These are phyloP conservation scores for Meiosimyza platycephala DNA, from an alignment of 2,888 invertebrate genomes.

Conservation along the genomic window DNA sequence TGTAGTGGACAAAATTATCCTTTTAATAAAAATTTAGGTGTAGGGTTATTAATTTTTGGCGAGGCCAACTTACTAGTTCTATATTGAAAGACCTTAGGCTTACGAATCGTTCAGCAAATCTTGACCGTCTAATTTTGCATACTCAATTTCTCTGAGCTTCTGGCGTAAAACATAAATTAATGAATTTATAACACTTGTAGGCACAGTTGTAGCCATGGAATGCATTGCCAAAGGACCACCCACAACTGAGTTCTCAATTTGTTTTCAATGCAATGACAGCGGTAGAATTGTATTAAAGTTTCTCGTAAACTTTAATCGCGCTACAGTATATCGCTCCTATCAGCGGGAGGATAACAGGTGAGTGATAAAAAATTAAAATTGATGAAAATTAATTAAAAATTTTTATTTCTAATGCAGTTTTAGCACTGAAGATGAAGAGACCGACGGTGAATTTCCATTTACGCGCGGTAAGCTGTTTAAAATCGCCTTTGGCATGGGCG, in stretches of 20 bases:
- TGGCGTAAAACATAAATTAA: no score
- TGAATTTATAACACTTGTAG: slow-evolving; percentile 38
- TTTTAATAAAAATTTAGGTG: no score
- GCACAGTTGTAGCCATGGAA: slow-evolving; percentile 65
- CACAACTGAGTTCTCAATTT: slow-evolving; percentile 64
- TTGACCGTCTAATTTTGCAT: no score
- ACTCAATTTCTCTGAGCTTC: no score
- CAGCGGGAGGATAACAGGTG: slow-evolving; percentile 64
- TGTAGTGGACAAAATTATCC: no score
- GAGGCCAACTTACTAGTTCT: no score
- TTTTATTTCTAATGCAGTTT: slow-evolving; percentile 50
- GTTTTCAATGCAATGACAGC: slow-evolving; percentile 65
- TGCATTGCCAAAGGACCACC: slow-evolving; percentile 65
- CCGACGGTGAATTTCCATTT: slow-evolving; percentile 66
- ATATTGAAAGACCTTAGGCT: no score
- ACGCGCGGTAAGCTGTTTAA: slow-evolving; percentile 64
- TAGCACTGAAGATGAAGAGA: slow-evolving; percentile 62
- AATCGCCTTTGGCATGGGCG: slow-evolving; percentile 65
- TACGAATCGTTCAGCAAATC: neutral
- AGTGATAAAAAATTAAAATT: neutral
- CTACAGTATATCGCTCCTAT: slow-evolving; percentile 60
- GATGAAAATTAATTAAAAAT: neutral
- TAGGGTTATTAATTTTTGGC: no score
- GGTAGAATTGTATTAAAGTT: slow-evolving; percentile 63
- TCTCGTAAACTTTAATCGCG: slow-evolving; percentile 60